Evolutionary conservation across 2,113 vertebrate species (phyloP).

Genomic region (Lampris megalopsis): DNA sequence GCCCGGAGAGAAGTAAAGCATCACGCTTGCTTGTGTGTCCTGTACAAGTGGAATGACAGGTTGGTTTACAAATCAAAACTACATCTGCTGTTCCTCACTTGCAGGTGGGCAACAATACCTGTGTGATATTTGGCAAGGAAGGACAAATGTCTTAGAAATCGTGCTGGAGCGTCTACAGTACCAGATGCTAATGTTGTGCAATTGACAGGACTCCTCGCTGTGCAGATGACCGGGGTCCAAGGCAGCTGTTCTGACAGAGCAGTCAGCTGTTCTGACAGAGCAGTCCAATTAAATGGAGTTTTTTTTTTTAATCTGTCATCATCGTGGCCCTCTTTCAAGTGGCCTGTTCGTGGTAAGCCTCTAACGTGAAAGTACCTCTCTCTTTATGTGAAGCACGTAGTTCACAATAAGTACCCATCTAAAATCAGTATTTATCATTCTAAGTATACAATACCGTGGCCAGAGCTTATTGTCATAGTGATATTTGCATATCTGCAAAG

Average conservation of each 20-base stretch:
- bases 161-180: background rate
- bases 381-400: slow-evolving; percentile 12
- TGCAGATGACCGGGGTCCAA: background rate
- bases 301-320: slow-evolving; percentile 1
- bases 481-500: background rate
- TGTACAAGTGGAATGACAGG: slow-evolving; percentile 51
- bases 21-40: slow-evolving; percentile 23
- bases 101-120: slow-evolving; percentile 10
- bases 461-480: slow-evolving; percentile 35
- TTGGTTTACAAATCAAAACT: slow-evolving; percentile 31
- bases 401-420: background rate
- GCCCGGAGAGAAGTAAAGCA: slow-evolving; percentile 16
- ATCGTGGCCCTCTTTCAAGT: background rate
- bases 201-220: slow-evolving; percentile 19
- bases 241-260: slow-evolving; percentile 4
- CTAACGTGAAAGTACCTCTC: slow-evolving; percentile 24
- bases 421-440: slow-evolving; percentile 19
- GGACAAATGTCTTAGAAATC: background rate
- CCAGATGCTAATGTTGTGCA: background rate
- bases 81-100: slow-evolving; percentile 35
- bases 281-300: background rate
- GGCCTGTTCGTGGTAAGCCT: background rate
- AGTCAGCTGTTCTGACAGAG: background rate
- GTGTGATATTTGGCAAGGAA: slow-evolving; percentile 15
- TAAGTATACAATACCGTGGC: slow-evolving; percentile 13